phyloP scores from a whole-genome alignment of 2,113 vertebrate genomes.

The Pseudonaja textilis region DNA sequence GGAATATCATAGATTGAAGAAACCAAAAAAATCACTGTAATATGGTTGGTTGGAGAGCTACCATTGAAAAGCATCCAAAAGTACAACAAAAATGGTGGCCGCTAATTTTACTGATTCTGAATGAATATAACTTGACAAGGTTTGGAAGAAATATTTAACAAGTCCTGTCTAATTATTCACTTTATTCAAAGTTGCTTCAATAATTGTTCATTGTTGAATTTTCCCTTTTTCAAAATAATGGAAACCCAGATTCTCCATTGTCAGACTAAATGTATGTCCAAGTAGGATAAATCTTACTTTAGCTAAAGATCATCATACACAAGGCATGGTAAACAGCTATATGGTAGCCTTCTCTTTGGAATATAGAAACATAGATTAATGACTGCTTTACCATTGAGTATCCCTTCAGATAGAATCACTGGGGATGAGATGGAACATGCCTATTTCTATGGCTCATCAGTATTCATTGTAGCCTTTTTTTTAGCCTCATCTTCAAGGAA shows the following conservation, averaged over 20 bases:
- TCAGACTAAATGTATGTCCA: neutral
- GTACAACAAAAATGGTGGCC: neutral
- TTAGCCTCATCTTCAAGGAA: neutral
- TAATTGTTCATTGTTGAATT: slow-evolving; percentile 35
- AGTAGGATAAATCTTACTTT: neutral
- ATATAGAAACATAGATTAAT: neutral
- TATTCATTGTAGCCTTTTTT: neutral
- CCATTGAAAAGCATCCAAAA: neutral
- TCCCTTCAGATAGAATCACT: neutral
- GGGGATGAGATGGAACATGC: neutral
- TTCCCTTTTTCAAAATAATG: neutral
- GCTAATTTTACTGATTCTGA: neutral
- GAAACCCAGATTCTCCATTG: neutral
- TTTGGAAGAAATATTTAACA: neutral
- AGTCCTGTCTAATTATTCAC: neutral
- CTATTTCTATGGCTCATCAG: slow-evolving; percentile 3
- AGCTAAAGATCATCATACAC: neutral
- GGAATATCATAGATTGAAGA: neutral
- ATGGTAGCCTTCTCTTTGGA: neutral
- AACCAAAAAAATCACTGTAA: neutral
- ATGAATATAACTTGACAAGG: neutral
- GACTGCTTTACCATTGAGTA: neutral
- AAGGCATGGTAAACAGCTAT: neutral
- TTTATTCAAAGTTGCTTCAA: neutral
- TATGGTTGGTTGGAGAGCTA: neutral